These are phyloP conservation scores for Penaeus japonicus DNA, from an alignment of 1,140 invertebrate species.

Conservation along the genomic window DNA sequence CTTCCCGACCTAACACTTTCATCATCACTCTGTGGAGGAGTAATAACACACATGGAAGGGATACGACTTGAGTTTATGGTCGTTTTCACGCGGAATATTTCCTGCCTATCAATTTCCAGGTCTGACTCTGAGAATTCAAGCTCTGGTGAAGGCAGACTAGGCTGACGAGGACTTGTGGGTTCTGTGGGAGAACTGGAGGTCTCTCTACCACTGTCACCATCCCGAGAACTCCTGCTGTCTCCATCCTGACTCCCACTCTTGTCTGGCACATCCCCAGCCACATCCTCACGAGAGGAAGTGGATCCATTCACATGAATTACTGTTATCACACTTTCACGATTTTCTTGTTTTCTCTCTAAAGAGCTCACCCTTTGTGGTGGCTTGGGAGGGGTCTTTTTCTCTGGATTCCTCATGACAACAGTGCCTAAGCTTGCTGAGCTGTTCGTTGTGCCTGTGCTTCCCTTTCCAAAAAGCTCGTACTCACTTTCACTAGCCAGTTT, in stretches of 20 bases:
- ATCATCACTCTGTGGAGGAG: slow-evolving; percentile 85
- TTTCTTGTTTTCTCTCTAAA: slow-evolving; percentile 59
- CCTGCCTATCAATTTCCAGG: slow-evolving; percentile 83
- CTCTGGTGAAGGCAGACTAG: slow-evolving; percentile 65
- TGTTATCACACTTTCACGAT: slow-evolving; percentile 60
- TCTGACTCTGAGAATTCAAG: slow-evolving; percentile 82
- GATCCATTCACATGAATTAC: slow-evolving; percentile 60
- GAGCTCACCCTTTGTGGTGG: slow-evolving; percentile 61
- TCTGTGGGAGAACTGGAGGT: slow-evolving; percentile 82
- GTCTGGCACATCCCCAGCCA: slow-evolving; percentile 66
- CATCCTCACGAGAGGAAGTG: slow-evolving; percentile 64
- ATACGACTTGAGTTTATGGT: slow-evolving; percentile 86
- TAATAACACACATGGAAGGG: slow-evolving; percentile 91
- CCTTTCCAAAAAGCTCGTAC: slow-evolving; percentile 78
- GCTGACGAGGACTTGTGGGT: slow-evolving; percentile 68
- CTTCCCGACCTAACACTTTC: slow-evolving; percentile 63
- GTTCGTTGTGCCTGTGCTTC: slow-evolving; percentile 86
- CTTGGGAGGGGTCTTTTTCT: slow-evolving; percentile 59
- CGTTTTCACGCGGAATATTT: slow-evolving; percentile 84
- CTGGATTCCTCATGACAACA: slow-evolving; percentile 66
- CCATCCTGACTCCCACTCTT: slow-evolving; percentile 73
- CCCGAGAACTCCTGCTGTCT: slow-evolving; percentile 67
- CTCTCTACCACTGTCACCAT: slow-evolving; percentile 81
- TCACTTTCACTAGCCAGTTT: slow-evolving; percentile 44
- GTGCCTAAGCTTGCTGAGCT: slow-evolving; percentile 78